Base-by-base conservation (phyloP, 2,113 vertebrate genomes). In the Cololabis saira region DNA sequence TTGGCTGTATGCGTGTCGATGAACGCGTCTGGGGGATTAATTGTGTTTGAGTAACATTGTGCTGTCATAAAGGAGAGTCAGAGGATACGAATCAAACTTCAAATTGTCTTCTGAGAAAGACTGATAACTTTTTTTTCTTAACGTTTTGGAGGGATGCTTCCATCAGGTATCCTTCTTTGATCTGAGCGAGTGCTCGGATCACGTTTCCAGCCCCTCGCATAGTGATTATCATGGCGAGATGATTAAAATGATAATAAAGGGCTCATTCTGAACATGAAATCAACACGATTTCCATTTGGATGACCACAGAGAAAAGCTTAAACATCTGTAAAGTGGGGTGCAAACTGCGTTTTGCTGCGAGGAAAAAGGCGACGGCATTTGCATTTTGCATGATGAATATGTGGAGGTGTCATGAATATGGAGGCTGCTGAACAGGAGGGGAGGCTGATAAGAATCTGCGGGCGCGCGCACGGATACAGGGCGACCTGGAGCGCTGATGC, bases 391-490 rank as follows among this genome's bases (percentile, higher is more conserved):
- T 90, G 85, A 90, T 91, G 86, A 88, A 85, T 87, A 81, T 85
- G 78, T 84, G 84, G 74, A 83, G 83, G 82, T 90, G 88, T 87
- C 85, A 83, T 91, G 87, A 91, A 91, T 91, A 91, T 91, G 92
- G 83, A 90, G 87, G 85, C 79, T 83, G 78, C 67, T 82, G 85
- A 85, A 90, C 61, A 81, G 55, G 64, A 77, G 75, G 74, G 74
- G 71, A 84, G 72, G 74, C 73, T 76, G 82, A 89, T 82, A 73
- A 74, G 57, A 79, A 89, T 82, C 78, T 87, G 72, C 81, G 69
- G 73, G 74, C 71, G 81, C 76, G 84, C 76, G 74, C 80, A 74
- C 80, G 54, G 78, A 59, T 30, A 54, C 45, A 80, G 68, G 70
- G 61, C 71, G 67, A 81, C 75, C 58, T 40, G 47, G 13, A 74